phyloP scores from a whole-genome alignment of 2,797 vertebrate genomes.

The Zalophus californianus region DNA sequence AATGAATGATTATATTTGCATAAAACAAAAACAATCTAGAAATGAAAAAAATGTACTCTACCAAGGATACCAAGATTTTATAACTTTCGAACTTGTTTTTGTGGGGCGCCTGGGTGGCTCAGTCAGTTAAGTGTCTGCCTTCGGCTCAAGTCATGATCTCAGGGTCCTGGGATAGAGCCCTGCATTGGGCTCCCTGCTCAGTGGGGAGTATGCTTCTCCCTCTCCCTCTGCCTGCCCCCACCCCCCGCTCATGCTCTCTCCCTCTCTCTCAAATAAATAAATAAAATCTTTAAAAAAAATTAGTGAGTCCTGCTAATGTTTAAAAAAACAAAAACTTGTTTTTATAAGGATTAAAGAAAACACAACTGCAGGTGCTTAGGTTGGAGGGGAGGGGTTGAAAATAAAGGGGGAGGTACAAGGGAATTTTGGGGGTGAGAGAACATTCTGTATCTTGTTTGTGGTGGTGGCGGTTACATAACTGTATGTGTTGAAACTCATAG shows the following conservation, averaged over 20 bases:
- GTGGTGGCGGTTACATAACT: neutral
- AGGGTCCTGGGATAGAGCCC: too few species aligned
- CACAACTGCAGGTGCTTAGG: neutral
- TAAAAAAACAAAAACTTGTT: neutral
- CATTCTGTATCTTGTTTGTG: neutral
- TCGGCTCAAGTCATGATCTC: too few species aligned
- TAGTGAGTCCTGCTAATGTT: too few species aligned
- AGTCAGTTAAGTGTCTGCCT: too few species aligned
- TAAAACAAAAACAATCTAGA: neutral
- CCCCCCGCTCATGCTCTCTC: too few species aligned
- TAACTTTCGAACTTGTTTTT: slow-evolving; percentile 16
- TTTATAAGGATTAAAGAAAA: slow-evolving; percentile 39
- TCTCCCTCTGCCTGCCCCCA: neutral
- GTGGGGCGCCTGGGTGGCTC: neutral
- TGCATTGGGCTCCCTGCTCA: neutral
- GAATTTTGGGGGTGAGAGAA: neutral
- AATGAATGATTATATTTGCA: slow-evolving; percentile 20
- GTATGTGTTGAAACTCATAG: neutral
- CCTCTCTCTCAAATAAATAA: too few species aligned
- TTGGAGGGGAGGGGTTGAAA: neutral
- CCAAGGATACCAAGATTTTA: neutral
- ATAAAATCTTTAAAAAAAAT: too few species aligned
- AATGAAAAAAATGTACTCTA: neutral
- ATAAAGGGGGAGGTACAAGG: neutral
- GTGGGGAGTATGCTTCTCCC: neutral